Base-by-base conservation (phyloP, 1,140 invertebrate genomes). In the Geopemphigus sp. region DNA sequence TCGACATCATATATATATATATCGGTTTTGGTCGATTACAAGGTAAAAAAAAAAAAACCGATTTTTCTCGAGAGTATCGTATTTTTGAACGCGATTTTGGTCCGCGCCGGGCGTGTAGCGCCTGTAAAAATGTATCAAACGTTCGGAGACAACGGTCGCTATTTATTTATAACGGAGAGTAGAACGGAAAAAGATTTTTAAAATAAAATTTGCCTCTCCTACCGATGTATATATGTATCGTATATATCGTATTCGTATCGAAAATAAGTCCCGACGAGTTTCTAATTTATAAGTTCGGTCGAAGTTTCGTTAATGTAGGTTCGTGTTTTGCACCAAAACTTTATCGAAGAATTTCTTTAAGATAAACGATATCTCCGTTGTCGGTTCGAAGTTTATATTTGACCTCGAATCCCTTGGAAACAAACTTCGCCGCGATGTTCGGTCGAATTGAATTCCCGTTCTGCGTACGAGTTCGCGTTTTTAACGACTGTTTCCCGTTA, bases 301-400 rank as follows among this genome's bases (percentile, higher is more conserved):
- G 8, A 64, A 64, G 61, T 64, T 64, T 64, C 12, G 29, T 64
- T 64, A 64, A 64, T 64, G 32, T 39, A 39, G 59, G n/a, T 66
- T 66, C 1, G 39, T n/a, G n/a, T 39, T 64, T 64, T 32, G n/a
- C 19, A 19, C 29, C 11, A 19, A 64, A 64, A 64, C 29, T 64
- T 64, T 32, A n/a, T 66, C 63, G n/a, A 66, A 66, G 29, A 45
- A 66, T 66, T 45, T 64, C 32, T 64, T 64, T 32, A 64, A 39
- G 10, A 17, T 1, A 29, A 64, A 64, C 19, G 61, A 17, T 39
- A 45, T 66, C n/a, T 39, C 19, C 29, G 11, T 22, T 39, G 4
- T 66, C 19, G 10, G 32, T 39, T 66, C 19, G 39, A 66, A 66
- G 29, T 45, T 39, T 39, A 45, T 45, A 45, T 66, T 66, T 66